phyloP scores from a whole-genome alignment of 2,113 vertebrate genomes.

The Pantherophis guttatus region DNA sequence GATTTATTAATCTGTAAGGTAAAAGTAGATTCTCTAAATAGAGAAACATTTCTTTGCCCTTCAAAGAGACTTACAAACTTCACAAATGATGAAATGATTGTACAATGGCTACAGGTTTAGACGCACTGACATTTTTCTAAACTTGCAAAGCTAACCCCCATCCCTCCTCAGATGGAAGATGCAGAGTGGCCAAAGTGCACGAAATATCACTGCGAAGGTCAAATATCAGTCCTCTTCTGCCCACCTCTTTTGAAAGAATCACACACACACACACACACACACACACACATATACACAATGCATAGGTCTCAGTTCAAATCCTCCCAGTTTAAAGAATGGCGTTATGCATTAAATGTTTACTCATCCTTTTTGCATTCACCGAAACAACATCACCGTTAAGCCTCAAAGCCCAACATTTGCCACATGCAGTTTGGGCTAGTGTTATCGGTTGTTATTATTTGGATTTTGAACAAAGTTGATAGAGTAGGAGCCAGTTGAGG shows the following conservation, averaged over 20 bases:
- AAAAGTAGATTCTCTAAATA: constrained; percentile 20
- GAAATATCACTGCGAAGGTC: constrained; percentile 46
- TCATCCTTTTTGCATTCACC: constrained; percentile 43
- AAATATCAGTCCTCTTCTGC: constrained; percentile 48
- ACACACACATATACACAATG: constrained; percentile 30
- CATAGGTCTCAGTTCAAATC: constrained; percentile 26
- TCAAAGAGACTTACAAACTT: constrained; percentile 9
- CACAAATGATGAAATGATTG: constrained; percentile 30
- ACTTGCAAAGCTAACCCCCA: constrained; percentile 15
- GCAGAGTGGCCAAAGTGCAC: constrained; percentile 3
- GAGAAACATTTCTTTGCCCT: neutral
- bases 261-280: constrained; percentile 5
- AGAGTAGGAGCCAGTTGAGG: constrained; percentile 87
- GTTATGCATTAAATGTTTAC: constrained; percentile 38
- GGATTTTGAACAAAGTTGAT: constrained; percentile 93
- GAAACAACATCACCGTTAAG: constrained; percentile 39
- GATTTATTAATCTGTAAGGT: constrained; percentile 63
- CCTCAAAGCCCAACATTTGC: constrained; percentile 43
- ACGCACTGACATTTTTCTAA: constrained; percentile 17
- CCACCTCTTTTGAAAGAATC: constrained; percentile 30
- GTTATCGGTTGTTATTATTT: constrained; percentile 83
- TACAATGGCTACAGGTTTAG: constrained; percentile 6
- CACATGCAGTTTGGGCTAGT: constrained; percentile 23
- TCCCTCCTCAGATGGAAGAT: constrained; percentile 27
- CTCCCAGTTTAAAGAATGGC: constrained; percentile 46